Evolutionary conservation across 2,888 invertebrate genomes (phyloP).

Genomic region (Epiperipatus broadwayi): DNA sequence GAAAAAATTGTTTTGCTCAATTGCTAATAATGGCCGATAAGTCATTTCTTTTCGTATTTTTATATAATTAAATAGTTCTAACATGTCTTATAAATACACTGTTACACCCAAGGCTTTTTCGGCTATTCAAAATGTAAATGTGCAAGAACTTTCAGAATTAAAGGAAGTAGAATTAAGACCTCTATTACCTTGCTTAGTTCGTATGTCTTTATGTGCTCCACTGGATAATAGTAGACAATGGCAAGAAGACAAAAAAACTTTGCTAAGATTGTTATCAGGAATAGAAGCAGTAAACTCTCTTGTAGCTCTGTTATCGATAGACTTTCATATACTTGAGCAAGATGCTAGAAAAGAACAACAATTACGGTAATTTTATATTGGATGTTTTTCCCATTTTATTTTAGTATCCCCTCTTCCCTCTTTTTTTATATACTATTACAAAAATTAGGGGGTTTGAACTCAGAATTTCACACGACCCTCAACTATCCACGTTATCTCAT

Average conservation of each 20-base stretch:
- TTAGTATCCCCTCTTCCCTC: too few relatives aligned
- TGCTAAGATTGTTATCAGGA: slow-evolving; percentile 68
- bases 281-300: slow-evolving; percentile 85
- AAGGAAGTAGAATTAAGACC: slow-evolving; percentile 62
- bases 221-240: slow-evolving; percentile 66
- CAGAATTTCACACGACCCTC: too few relatives aligned
- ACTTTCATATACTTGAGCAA: slow-evolving; percentile 74
- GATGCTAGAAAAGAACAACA: slow-evolving; percentile 82
- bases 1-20: too few relatives aligned
- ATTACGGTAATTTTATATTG: slow-evolving; percentile 40
- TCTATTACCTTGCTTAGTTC: slow-evolving; percentile 66
- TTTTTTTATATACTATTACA: too few relatives aligned
- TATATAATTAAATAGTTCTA: too few relatives aligned
- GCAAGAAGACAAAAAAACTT: slow-evolving; percentile 60
- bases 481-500: too few relatives aligned
- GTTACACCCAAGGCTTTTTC: slow-evolving; percentile 40
- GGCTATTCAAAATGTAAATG: slow-evolving; percentile 63
- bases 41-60: too few relatives aligned
- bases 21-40: too few relatives aligned
- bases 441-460: too few relatives aligned
- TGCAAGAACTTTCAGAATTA: slow-evolving; percentile 49
- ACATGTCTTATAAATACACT: too few relatives aligned
- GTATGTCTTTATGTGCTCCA: slow-evolving; percentile 76
- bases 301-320: slow-evolving; percentile 74
- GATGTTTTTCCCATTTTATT: slow-evolving; percentile 7